Conservation (phyloP, 2,888 invertebrate species). For the Aleiodes testaceus region DNA sequence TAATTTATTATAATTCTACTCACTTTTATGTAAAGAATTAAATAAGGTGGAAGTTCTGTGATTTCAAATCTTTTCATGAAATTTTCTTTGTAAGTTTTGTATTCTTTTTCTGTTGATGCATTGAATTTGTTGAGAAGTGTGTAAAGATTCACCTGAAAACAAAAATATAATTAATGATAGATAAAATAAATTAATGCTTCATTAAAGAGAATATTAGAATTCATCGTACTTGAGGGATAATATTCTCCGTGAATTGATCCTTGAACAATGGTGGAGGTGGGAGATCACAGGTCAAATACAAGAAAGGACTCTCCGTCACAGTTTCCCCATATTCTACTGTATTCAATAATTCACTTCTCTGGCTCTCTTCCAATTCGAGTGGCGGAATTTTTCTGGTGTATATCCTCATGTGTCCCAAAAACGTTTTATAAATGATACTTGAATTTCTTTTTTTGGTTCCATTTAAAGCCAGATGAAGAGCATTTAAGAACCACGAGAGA, state of each 20-base stretch:
- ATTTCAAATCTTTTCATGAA: slow-evolving; percentile 98
- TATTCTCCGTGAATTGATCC: slow-evolving; percentile 98
- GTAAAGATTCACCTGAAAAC: slow-evolving; percentile 88
- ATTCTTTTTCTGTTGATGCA: slow-evolving; percentile 95
- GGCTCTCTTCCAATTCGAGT: slow-evolving; percentile 91
- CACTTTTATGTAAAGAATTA: slow-evolving; percentile 95
- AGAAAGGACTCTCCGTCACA: slow-evolving; percentile 92
- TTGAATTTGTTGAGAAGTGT: slow-evolving; percentile 97
- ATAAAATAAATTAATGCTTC: neutral
- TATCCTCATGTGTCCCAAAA: slow-evolving; percentile 92
- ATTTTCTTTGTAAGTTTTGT: slow-evolving; percentile 99
- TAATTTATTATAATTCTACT: slow-evolving; percentile 29
- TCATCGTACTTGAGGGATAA: slow-evolving; percentile 92
- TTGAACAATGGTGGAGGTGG: slow-evolving; percentile 98
- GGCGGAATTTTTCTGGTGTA: slow-evolving; percentile 94
- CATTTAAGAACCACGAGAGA: slow-evolving; percentile 98
- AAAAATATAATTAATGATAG: neutral
- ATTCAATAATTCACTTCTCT: slow-evolving; percentile 84
- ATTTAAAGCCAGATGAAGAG: slow-evolving; percentile 94
- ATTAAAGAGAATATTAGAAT: slow-evolving; percentile 12
- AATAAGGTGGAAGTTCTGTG: slow-evolving; percentile 91
- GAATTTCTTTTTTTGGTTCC: slow-evolving; percentile 91
- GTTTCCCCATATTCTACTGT: slow-evolving; percentile 92
- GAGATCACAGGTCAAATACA: slow-evolving; percentile 97
- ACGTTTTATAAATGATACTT: slow-evolving; percentile 95